Evolutionary conservation across 2,888 invertebrate genomes (phyloP).

Genomic region (Pachliopta kotzebuea): DNA sequence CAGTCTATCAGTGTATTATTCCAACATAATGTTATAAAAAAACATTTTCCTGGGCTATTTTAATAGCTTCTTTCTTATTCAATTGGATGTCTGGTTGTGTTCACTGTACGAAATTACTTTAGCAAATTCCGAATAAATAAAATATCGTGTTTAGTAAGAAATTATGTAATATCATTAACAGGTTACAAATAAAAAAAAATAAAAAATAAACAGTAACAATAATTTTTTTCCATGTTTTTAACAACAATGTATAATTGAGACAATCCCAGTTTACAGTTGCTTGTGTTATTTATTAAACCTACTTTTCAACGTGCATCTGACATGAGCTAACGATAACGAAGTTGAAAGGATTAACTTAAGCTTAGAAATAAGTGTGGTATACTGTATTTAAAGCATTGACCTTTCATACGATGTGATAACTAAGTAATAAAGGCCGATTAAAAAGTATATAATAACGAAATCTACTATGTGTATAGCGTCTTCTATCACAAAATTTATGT

Average conservation of each 20-base stretch:
- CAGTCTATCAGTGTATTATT: not conserved
- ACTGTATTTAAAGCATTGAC: not conserved
- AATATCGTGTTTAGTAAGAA: not conserved
- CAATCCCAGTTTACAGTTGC: not conserved
- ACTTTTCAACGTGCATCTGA: constrained; percentile 6
- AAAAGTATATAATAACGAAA: not conserved
- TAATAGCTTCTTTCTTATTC: constrained; percentile 1
- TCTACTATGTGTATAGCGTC: not conserved
- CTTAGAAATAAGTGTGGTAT: not conserved
- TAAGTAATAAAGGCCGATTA: not conserved
- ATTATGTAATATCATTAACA: no score
- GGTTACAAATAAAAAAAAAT: no score
- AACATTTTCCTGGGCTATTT: not conserved
- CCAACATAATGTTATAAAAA: not conserved
- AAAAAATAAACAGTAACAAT: no score
- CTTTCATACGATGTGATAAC: not conserved
- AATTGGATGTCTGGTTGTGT: constrained; percentile 8
- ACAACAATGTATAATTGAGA: no score
- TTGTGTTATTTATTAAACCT: not conserved
- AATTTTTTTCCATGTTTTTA: no score
- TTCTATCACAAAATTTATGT: not conserved
- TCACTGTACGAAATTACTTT: not conserved
- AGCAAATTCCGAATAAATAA: not conserved
- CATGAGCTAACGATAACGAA: constrained; percentile 17
- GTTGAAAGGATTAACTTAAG: constrained; percentile 7